Evolutionary conservation across 1,140 invertebrate species (phyloP), one percentile per base, ranked within the genome.

Genomic region (Orius insidiosus): DNA sequence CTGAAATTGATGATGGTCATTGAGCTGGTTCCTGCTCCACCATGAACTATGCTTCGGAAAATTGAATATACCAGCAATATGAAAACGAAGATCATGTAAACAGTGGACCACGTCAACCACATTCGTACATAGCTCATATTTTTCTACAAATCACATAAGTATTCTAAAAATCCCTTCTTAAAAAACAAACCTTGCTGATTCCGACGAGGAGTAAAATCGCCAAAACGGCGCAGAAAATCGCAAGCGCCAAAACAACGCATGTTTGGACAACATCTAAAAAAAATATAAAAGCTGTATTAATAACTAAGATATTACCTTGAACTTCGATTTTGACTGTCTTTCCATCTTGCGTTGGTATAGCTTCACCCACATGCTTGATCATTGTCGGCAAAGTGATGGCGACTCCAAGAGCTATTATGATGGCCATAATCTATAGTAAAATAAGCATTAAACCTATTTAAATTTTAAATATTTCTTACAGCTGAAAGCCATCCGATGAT

Each of bases 61-160:
- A 7, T 8, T 9, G n/a, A 44, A 15, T 11, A 33, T 32, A 15
- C 42, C 42, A 24, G 24, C 24, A 24, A 24, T 7, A 44, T 33
- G 2, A 24, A 11, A 7, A 44, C n/a, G 13, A 44, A 13, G 13
- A 44, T 32, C 31, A 44, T n/a, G 42, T 44, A 44, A 32, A 44
- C 11, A 2, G 42, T 44, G 30, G 42, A 30, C 14, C 6, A 30
- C 8, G 24, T 44, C 6, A 44, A n/a, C 42, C 42, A 44, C 7
- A 32, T 33, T 33, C 18, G 31, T 32, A 44, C n/a, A 9, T 44
- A 33, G 4, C 42, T 6, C 42, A 44, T 44, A 33, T 44, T 44
- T 44, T 33, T 44, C 42, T 44, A 11, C 2, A 14, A 34, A 19
- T 24, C 24, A 41, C 2, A 30, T 19, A 42, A 24, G 34, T 33